phyloP scores from a whole-genome alignment of 1,140 invertebrate genomes.

The Sarcophaga bullata region DNA sequence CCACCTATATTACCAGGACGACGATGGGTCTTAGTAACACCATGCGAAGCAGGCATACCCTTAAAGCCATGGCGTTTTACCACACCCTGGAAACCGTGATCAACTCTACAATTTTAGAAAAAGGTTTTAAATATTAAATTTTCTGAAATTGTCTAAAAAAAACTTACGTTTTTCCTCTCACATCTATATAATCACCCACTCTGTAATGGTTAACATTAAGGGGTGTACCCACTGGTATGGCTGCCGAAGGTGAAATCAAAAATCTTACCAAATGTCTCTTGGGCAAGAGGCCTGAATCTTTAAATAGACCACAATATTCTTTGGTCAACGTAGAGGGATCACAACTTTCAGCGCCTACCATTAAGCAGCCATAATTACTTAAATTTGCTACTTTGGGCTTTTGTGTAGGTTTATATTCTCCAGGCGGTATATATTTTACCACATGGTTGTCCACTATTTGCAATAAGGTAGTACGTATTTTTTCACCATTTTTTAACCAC shows the following conservation, averaged over 20 bases:
- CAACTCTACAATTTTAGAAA: constrained; percentile 72
- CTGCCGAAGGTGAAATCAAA: constrained; percentile 85
- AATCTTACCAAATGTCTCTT: constrained; percentile 88
- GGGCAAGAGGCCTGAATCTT: constrained; percentile 86
- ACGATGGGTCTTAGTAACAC: constrained; percentile 94
- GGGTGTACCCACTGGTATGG: constrained; percentile 90
- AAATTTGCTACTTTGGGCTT: constrained; percentile 61
- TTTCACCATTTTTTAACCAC: constrained; percentile 89
- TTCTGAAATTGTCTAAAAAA: constrained; percentile 9
- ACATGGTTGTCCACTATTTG: constrained; percentile 97
- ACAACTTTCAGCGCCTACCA: constrained; percentile 89
- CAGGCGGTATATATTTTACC: constrained; percentile 88
- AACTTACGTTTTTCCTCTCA: constrained; percentile 90
- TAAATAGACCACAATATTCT: constrained; percentile 90
- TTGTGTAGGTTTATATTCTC: constrained; percentile 75
- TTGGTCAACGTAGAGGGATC: constrained; percentile 90
- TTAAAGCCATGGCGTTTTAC: constrained; percentile 96
- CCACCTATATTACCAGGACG: constrained; percentile 90
- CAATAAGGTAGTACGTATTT: constrained; percentile 81
- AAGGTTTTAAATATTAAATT: not conserved
- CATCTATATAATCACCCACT: constrained; percentile 91
- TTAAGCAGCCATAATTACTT: constrained; percentile 74
- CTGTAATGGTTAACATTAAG: constrained; percentile 89
- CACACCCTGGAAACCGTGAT: constrained; percentile 98
- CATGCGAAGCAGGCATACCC: constrained; percentile 91